Conservation (phyloP, 2,113 vertebrate species). For the Dicentrarchus labrax region DNA sequence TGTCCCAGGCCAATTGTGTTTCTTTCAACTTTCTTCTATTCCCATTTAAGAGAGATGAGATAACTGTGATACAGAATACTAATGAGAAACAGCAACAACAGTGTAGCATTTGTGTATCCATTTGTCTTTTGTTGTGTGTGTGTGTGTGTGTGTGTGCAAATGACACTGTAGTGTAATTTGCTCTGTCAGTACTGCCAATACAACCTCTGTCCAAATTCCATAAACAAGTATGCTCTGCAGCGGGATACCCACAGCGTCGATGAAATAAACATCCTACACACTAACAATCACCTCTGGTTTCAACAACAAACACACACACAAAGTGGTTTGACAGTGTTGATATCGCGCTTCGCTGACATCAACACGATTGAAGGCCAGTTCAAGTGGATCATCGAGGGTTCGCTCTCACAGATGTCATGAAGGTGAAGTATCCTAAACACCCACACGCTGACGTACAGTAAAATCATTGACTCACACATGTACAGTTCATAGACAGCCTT, state of each 20-base stretch:
- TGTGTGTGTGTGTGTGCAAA: background rate
- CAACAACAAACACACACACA: constrained; percentile 30
- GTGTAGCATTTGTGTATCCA: constrained; percentile 18
- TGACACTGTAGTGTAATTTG: constrained; percentile 19
- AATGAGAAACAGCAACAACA: constrained; percentile 50
- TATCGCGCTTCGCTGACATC: constrained; percentile 27
- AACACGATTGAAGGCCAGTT: background rate
- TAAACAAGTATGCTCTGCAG: constrained; percentile 56
- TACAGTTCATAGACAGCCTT: constrained; percentile 5
- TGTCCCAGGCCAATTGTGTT: constrained; percentile 35
- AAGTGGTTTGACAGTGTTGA: constrained; percentile 61
- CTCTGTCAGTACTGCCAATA: constrained; percentile 13
- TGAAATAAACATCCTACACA: constrained; percentile 55
- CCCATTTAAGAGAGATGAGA: constrained; percentile 40
- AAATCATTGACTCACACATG: constrained; percentile 2
- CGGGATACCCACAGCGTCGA: constrained; percentile 41
- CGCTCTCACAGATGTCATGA: constrained; percentile 26
- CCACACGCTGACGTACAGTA: constrained; percentile 2
- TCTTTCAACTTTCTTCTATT: constrained; percentile 33
- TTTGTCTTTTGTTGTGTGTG: background rate
- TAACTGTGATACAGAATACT: constrained; percentile 13
- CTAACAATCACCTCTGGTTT: constrained; percentile 54
- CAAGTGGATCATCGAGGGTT: constrained; percentile 31
- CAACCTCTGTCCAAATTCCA: constrained; percentile 20
- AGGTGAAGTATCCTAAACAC: constrained; percentile 24